phyloP scores from a whole-genome alignment of 2,888 invertebrate species.

The Harpalus rufipes region DNA sequence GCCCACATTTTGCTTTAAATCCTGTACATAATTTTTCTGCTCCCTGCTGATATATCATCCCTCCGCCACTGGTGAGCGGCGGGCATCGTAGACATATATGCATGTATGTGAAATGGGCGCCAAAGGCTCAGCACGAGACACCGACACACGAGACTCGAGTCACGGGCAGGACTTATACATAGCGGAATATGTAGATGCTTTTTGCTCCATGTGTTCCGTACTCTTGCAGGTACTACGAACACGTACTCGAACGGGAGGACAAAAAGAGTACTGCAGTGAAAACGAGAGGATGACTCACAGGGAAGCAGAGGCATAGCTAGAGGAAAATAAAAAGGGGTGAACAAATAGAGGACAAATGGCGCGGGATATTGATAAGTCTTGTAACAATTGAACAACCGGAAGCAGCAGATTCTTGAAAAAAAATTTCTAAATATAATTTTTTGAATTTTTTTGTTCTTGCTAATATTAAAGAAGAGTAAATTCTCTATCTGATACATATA shows the following conservation, averaged over 20 bases:
- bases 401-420: too few species aligned
- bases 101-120: neutral
- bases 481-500: too few species aligned
- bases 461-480: too few species aligned
- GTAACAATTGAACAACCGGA: too few species aligned
- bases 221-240: neutral
- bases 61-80: neutral
- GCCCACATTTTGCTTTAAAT: too few species aligned
- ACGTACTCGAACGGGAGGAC: neutral
- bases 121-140: neutral
- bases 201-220: neutral
- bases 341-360: neutral
- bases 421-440: too few species aligned
- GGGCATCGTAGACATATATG: neutral
- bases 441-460: too few species aligned
- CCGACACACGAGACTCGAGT: neutral
- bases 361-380: too few species aligned
- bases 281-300: slow-evolving; percentile 1
- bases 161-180: neutral
- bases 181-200: neutral
- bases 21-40: neutral
- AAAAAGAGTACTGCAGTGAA: neutral
- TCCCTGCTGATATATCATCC: neutral
- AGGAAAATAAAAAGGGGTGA: neutral
- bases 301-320: neutral